phyloP scores from a whole-genome alignment of 1,140 invertebrate species.

The Neodiprion virginianus region DNA sequence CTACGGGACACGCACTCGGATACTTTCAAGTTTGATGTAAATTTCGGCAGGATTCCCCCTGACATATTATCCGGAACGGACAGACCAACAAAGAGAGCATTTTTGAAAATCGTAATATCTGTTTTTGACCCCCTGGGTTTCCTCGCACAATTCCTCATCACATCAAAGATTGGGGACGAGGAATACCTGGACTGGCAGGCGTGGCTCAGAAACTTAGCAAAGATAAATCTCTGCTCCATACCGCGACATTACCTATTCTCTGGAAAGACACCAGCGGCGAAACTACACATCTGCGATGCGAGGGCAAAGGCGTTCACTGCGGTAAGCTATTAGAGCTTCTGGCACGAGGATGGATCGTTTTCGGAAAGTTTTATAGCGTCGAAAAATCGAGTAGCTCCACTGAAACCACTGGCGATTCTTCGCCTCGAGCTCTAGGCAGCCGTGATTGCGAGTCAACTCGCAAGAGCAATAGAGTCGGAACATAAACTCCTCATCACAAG shows the following conservation, averaged over 20 bases:
- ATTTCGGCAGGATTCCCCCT: neutral
- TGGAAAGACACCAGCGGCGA: neutral
- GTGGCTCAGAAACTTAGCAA: slow-evolving; percentile 26
- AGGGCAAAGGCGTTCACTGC: slow-evolving; percentile 39
- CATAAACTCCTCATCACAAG: neutral
- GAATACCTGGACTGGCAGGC: slow-evolving; percentile 20
- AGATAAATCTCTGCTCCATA: slow-evolving; percentile 9
- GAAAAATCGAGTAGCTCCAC: slow-evolving; percentile 28
- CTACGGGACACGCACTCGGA: neutral
- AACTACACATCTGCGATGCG: slow-evolving; percentile 32
- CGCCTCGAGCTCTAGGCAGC: slow-evolving; percentile 36
- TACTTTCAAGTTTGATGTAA: neutral
- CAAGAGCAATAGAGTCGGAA: neutral
- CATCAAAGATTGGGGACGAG: neutral
- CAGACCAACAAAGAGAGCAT: neutral
- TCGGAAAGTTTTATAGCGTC: slow-evolving; percentile 18
- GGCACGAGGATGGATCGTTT: neutral
- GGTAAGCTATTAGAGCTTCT: slow-evolving; percentile 32
- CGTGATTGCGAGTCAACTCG: slow-evolving; percentile 15
- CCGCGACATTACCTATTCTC: slow-evolving; percentile 13
- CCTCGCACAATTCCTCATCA: too few relatives aligned
- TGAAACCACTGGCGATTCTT: slow-evolving; percentile 31
- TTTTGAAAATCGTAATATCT: too few relatives aligned
- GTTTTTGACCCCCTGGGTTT: too few relatives aligned
- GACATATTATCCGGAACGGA: neutral